These are phyloP conservation scores for Nettapus auritus DNA, from an alignment of 2,113 vertebrate species.

Conservation along the genomic window DNA sequence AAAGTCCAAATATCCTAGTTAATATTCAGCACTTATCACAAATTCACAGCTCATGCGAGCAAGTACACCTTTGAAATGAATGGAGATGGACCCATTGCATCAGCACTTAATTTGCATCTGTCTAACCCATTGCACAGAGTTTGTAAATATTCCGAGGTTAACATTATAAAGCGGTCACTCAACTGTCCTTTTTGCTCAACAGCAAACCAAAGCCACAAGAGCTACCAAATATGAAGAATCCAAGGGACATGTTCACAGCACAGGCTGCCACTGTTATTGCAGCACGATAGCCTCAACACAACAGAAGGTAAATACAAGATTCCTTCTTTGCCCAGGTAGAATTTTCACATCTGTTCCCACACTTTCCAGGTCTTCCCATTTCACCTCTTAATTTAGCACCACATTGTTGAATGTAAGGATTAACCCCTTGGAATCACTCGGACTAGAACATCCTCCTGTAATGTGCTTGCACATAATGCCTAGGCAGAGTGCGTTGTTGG, in stretches of 20 bases:
- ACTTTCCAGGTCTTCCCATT: neutral
- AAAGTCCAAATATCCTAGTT: conserved; percentile 1
- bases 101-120: neutral
- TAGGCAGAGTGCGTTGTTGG: neutral
- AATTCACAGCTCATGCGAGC: neutral
- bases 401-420: neutral
- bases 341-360: neutral
- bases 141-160: neutral
- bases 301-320: neutral
- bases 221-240: neutral
- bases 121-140: neutral
- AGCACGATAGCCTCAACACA: neutral
- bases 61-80: neutral
- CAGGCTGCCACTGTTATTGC: neutral
- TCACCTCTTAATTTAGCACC: neutral
- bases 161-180: neutral
- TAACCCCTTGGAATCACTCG: neutral
- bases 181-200: neutral
- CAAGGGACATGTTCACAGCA: neutral
- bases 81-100: neutral
- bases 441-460: neutral
- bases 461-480: accelerated
- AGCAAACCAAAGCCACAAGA: neutral
- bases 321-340: neutral
- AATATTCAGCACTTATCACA: conserved; percentile 14